phyloP scores from a whole-genome alignment of 2,113 vertebrate species.

The Muscicapa adusta region DNA sequence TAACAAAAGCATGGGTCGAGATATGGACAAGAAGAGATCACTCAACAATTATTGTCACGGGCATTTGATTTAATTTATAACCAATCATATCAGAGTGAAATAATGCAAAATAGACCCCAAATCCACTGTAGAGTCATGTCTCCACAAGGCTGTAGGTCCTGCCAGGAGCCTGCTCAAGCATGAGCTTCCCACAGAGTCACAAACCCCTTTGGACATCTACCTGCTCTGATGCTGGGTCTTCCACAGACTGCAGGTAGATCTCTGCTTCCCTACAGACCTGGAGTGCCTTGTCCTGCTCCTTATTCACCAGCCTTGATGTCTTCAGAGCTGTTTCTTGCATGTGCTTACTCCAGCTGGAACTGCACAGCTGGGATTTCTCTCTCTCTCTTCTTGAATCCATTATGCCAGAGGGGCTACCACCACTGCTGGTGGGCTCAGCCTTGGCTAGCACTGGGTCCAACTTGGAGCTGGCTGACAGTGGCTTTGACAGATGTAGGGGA shows the following conservation, averaged over 20 bases:
- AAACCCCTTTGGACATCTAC: background rate
- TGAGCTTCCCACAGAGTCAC: background rate
- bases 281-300: background rate
- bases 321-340: background rate
- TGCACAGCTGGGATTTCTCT: background rate
- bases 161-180: background rate
- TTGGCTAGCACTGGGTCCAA: fast-evolving
- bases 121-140: background rate
- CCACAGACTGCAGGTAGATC: background rate
- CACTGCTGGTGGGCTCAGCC: background rate
- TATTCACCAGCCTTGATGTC: background rate
- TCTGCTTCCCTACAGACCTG: background rate
- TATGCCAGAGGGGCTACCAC: background rate
- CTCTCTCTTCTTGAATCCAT: background rate
- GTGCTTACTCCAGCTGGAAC: background rate
- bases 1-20: background rate
- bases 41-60: background rate
- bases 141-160: background rate
- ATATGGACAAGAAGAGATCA: background rate
- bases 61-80: background rate
- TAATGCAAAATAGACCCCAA: background rate
- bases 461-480: background rate
- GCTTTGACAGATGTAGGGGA: too few relatives aligned
- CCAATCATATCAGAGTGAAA: background rate
- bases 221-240: background rate